Evolutionary conservation across 2,797 vertebrate genomes (phyloP).

Genomic region (Scomberomorus guttatus): DNA sequence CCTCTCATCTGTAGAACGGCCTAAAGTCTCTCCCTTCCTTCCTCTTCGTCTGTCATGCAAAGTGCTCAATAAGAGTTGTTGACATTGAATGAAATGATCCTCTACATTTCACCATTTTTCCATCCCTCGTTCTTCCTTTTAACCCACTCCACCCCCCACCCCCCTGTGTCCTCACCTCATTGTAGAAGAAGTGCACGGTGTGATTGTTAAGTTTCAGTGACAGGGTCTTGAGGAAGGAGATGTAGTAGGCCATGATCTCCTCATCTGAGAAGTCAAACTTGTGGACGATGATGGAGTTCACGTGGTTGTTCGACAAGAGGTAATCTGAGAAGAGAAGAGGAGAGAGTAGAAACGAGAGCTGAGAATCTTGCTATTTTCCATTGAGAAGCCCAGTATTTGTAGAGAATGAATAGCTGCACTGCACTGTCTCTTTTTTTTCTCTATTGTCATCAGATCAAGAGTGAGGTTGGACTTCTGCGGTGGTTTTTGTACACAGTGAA

Average conservation of each 20-base stretch:
- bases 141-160: not conserved
- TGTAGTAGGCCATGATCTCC: conserved; percentile 99
- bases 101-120: not conserved
- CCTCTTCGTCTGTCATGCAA: not conserved
- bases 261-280: conserved; percentile 99
- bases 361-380: not conserved
- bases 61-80: not conserved
- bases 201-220: conserved; percentile 98
- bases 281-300: conserved; percentile 99
- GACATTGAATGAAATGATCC: not conserved
- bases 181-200: conserved; percentile 99
- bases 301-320: conserved; percentile 97
- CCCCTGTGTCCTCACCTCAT: conserved; percentile 90
- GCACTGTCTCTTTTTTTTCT: not conserved
- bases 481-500: not conserved
- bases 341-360: not conserved
- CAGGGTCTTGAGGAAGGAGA: conserved; percentile 98
- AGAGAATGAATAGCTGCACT: not conserved
- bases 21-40: not conserved
- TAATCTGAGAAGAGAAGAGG: conserved; percentile 87
- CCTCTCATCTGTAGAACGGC: not conserved
- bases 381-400: not conserved
- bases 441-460: not conserved
- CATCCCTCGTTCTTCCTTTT: not conserved
- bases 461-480: not conserved